Evolutionary conservation across 2,113 vertebrate genomes (phyloP).

Genomic region (Mus spicilegus): DNA sequence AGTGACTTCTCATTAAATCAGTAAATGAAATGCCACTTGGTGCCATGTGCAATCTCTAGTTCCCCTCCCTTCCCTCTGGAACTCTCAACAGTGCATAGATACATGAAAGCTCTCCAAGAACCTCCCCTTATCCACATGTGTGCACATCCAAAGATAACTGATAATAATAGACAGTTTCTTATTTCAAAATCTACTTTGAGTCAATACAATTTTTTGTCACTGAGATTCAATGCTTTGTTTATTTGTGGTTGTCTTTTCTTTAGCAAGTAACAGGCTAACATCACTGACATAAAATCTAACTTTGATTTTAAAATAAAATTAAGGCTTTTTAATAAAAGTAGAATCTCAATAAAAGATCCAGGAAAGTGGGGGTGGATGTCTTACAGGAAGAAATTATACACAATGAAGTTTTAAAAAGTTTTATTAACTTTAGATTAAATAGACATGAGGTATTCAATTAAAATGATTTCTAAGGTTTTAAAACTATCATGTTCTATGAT

Average conservation of each 20-base stretch:
- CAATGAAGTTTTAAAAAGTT: conserved; percentile 71
- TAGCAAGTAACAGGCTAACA: conserved; percentile 45
- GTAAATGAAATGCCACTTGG: not conserved
- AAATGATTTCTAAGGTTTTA: conserved; percentile 84
- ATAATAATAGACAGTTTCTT: conserved; percentile 6
- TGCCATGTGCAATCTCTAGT: not conserved
- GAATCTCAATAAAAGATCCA: conserved; percentile 38
- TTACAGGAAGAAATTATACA: conserved; percentile 79
- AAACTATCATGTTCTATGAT: conserved; percentile 78
- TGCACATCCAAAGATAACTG: not conserved
- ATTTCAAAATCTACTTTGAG: conserved; percentile 46
- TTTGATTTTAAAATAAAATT: conserved; percentile 66
- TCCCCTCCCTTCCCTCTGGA: not conserved
- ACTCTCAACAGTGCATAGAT: not conserved
- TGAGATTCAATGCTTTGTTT: not conserved
- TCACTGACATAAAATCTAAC: conserved; percentile 40
- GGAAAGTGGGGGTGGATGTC: conserved; percentile 54
- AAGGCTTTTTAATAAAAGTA: not conserved
- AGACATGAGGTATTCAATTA: conserved; percentile 79
- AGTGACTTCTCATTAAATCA: conserved; percentile 1
- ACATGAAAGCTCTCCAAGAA: not conserved
- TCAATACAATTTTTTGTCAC: not conserved
- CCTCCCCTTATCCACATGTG: not conserved
- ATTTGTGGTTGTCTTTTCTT: conserved; percentile 18
- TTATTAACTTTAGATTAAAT: conserved; percentile 82